phyloP scores from a whole-genome alignment of 2,888 invertebrate genomes.

The Leptopterna dolabrata region DNA sequence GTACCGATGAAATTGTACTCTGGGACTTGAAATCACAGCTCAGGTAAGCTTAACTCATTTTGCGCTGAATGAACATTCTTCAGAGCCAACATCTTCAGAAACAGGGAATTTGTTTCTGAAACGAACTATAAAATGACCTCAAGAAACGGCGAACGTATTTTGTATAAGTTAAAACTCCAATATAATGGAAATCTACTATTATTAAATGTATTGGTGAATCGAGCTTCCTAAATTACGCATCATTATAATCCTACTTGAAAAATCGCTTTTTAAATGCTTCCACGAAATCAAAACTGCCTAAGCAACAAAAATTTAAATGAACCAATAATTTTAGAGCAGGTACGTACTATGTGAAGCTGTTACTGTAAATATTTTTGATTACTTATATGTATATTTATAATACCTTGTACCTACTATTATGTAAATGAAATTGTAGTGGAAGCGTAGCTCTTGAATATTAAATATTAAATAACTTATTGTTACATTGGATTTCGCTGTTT shows the following conservation, averaged over 20 bases:
- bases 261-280: conserved; percentile 39
- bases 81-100: not conserved
- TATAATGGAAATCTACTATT: not conserved
- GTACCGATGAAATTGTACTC: no score
- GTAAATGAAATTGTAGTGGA: not conserved
- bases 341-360: not conserved
- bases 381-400: not conserved
- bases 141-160: not conserved
- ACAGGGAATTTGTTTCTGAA: not conserved
- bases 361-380: not conserved
- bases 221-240: conserved; percentile 41
- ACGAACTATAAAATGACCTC: not conserved
- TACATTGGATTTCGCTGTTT: not conserved
- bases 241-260: not conserved
- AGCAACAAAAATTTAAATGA: conserved; percentile 10
- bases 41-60: not conserved
- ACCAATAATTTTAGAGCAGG: conserved; percentile 5
- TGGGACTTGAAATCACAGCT: not conserved
- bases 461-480: not conserved
- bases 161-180: not conserved
- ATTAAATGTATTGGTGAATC: conserved; percentile 23
- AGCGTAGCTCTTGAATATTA: not conserved
- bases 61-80: conserved; percentile 28
- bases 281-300: conserved; percentile 45
- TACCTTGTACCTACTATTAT: not conserved